phyloP scores from a whole-genome alignment of 2,797 vertebrate species.

The Micrastur ruficollis region DNA sequence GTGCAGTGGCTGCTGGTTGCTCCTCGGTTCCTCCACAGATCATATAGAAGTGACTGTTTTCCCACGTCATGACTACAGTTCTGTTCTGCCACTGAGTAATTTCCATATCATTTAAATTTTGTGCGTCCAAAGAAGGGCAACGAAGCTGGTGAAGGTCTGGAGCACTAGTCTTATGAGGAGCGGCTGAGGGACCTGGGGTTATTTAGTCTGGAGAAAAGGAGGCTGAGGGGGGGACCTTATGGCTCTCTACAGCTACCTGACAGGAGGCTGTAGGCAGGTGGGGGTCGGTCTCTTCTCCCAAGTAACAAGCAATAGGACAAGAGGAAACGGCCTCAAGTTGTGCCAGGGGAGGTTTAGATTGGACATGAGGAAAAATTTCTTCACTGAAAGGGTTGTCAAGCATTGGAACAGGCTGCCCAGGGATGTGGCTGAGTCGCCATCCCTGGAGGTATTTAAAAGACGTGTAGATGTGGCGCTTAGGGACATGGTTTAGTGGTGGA shows the following conservation, averaged over 20 bases:
- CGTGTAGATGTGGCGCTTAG: rapidly evolving
- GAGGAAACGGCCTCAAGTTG: neutral
- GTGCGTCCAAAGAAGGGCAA: neutral
- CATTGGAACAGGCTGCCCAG: neutral
- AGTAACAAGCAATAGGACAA: rapidly evolving
- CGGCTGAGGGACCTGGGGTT: neutral
- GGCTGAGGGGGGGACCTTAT: neutral
- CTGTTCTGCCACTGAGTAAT: neutral
- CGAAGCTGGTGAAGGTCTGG: rapidly evolving
- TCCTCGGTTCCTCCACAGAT: neutral
- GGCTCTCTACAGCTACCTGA: neutral
- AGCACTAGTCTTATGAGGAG: rapidly evolving
- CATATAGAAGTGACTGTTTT: neutral
- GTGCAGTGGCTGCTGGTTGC: neutral
- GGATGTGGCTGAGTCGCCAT: neutral
- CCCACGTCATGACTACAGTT: neutral
- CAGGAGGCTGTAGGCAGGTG: neutral
- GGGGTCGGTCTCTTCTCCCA: rapidly evolving
- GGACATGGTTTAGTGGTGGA: neutral
- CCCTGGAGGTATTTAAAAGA: neutral
- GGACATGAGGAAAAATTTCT: too few species aligned
- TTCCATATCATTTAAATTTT: neutral
- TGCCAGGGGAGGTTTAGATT: neutral
- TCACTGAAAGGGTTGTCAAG: neutral
- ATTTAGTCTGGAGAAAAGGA: neutral